Evolutionary conservation across 2,888 invertebrate species (phyloP), one percentile per base, ranked within the genome.

Genomic region (Aradus depressus): DNA sequence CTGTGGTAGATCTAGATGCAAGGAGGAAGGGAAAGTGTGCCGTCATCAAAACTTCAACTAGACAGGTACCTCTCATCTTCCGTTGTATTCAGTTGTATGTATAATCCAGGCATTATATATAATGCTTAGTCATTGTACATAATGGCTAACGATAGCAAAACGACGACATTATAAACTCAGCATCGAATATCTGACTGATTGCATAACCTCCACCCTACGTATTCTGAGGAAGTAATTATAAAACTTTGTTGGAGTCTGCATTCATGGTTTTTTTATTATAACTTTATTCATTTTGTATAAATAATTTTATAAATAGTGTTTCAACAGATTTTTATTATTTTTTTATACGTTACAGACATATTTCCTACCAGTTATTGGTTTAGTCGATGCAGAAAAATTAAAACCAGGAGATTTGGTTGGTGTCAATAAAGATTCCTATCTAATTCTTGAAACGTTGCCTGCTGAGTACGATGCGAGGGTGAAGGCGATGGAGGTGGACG

Each of bases 401-500:
- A 97, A 97, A 66, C 98, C 98, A 4, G 98, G 95, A 16, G 97
- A 98, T 67, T 69, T 91, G 48, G 91, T 92, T 1, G 92, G 91
- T 37, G 91, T 92, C 0, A 92, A 91, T 66, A 91, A 91, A 67
- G 98, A 99, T 69, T 98, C 97, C 0, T 99, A 99, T 69, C 73
- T 99, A 57, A 95, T 99, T 60, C 69, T 99, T 64, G 98, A 99
- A 71, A 97, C 96, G 3, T 68, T 97, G 45, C 96, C 96, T 0
- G 90, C 92, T 6, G 96, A 97, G 70, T 96, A 93, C 65, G 97
- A 97, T 67, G 95, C 96, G 0, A 76, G 96, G 60, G 96, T 97
- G 0, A 97, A 97, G 68, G 96, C 96, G 38, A 97, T 97, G 96
- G 96, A 97, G 70, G 98, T 98, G 0, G 98, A 99, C 68, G 98